These are phyloP conservation scores for Luperina testacea DNA, from an alignment of 2,888 invertebrate genomes.

Conservation along the genomic window DNA sequence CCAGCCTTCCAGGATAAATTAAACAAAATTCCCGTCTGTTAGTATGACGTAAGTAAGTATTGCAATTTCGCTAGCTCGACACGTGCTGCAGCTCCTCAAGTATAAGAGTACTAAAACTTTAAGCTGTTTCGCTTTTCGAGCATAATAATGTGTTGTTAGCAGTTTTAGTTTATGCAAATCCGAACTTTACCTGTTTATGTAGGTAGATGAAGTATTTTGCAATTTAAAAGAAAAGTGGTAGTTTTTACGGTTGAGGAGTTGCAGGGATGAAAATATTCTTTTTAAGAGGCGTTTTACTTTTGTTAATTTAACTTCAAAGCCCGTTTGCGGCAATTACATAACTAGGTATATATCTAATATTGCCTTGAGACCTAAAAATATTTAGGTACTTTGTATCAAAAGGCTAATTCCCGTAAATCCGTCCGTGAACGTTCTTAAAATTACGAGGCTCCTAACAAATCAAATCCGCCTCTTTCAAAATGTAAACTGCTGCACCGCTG, in stretches of 20 bases:
- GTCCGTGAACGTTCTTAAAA: too few relatives aligned
- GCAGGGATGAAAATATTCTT: rapidly evolving
- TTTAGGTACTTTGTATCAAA: background rate
- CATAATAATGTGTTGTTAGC: slow-evolving; percentile 46
- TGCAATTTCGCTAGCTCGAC: slow-evolving; percentile 51
- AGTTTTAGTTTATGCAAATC: slow-evolving; percentile 54
- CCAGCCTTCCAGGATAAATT: slow-evolving; percentile 19
- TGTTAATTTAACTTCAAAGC: background rate
- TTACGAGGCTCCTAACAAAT: background rate
- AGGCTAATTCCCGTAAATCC: background rate
- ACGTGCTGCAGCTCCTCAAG: slow-evolving; percentile 32
- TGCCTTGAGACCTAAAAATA: background rate
- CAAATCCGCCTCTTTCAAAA: background rate
- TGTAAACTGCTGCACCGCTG: background rate
- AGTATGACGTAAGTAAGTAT: slow-evolving; percentile 32
- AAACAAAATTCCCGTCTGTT: slow-evolving; percentile 4
- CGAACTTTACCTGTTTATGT: slow-evolving; percentile 26
- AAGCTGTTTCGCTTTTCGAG: slow-evolving; percentile 45
- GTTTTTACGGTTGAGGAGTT: background rate
- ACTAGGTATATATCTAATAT: background rate
- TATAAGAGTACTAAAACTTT: slow-evolving; percentile 43
- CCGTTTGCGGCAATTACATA: background rate
- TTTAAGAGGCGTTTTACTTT: background rate
- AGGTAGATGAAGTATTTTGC: slow-evolving; percentile 15
- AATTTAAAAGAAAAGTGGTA: slow-evolving; percentile 2